These are phyloP conservation scores for Xestia xanthographa DNA, from an alignment of 2,888 invertebrate genomes.

Conservation along the genomic window DNA sequence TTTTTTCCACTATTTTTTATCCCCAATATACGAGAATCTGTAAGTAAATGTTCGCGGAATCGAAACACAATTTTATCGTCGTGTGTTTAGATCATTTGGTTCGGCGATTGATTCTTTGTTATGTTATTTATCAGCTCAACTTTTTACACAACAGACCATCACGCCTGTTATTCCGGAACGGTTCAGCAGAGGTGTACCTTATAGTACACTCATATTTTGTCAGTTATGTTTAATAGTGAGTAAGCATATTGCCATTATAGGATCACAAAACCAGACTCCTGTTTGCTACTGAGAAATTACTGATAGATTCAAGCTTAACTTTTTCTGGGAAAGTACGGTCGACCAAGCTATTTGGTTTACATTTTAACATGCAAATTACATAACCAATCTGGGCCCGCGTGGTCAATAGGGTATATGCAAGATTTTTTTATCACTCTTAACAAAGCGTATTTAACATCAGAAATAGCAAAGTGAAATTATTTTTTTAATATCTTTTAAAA, in stretches of 20 bases:
- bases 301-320: background rate
- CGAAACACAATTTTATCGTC: conserved; percentile 9
- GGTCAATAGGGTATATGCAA: no score
- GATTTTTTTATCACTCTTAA: no score
- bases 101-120: conserved; percentile 13
- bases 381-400: no score
- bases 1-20: conserved; percentile 48
- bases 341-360: no score
- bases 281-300: background rate
- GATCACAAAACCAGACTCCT: background rate
- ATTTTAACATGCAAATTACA: no score
- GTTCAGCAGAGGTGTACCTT: background rate
- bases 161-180: background rate
- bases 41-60: conserved; percentile 26
- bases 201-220: background rate
- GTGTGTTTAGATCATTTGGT: conserved; percentile 34
- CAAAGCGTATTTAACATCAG: no score
- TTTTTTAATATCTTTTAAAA: no score
- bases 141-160: background rate
- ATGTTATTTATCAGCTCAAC: conserved; percentile 15
- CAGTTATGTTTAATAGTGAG: background rate
- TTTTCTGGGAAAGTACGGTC: no score
- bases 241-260: background rate
- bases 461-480: no score
- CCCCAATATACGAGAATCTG: conserved; percentile 31